Base-by-base conservation (phyloP, 2,113 vertebrate genomes). In the Ia io region DNA sequence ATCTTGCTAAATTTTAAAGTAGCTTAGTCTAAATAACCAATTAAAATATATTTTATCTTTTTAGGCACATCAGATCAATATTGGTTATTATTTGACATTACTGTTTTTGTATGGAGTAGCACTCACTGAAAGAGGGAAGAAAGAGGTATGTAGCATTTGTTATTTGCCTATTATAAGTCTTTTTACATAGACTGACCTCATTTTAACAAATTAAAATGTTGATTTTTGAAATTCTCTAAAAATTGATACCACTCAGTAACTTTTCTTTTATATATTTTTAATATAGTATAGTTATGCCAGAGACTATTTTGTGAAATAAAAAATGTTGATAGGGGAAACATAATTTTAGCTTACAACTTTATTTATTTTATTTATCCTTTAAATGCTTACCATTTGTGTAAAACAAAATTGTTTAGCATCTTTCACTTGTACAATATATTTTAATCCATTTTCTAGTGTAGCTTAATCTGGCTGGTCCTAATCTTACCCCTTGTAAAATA, bases 71-170 rank as follows among this genome's bases (percentile, higher is more conserved):
- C 97, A 97, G 84, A 97, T 97, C 92, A 96, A 97, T 95, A 56
- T 96, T 92, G 96, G 74, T 44, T 97, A 97, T 95, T 97, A 97
- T 35, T 90, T 97, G 74, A 97, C 97, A 73, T 92, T 97, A 93
- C 86, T 97, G 2, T 97, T 97, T 95, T 83, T 97, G 18, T 97
- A 96, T 95, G 97, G 96, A 70, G 90, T 97, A 79, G 95, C 97
- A 89, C 96, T 97, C 40, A 97, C 85, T 84, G 97, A 97, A 96
- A 97, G 96, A 94, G 96, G 95, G 78, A 97, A 91, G 74, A 97
- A 96, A 94, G 96, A 97, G 95, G 97, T 97, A 95, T 74, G 95
- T 86, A 63, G 8, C 59, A 59, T 44, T 13, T 96, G 20, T 49
- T 78, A 70, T 65, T 93, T 96, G 32, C 4, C 44, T 22, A 13